Evolutionary conservation across 1,140 invertebrate species (phyloP).

Genomic region (Holotrichia oblita): DNA sequence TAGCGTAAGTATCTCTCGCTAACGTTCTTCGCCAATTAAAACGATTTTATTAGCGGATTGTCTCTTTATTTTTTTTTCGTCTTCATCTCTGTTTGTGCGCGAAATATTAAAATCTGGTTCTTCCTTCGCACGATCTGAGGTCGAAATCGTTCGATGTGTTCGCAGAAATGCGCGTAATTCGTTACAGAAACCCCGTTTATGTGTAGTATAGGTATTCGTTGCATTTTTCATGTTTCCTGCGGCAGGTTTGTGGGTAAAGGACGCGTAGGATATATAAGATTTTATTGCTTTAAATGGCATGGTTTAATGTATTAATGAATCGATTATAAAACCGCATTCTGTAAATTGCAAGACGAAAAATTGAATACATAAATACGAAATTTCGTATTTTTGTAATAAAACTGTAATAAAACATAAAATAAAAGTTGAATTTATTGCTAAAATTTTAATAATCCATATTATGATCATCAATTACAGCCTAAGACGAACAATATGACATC

Average conservation of each 20-base stretch:
- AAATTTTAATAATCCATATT: too few species aligned
- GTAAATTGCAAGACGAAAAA: too few species aligned
- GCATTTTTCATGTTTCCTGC: neutral
- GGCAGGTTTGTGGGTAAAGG: neutral
- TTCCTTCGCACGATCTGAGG: too few species aligned
- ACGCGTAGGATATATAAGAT: neutral
- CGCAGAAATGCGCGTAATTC: neutral
- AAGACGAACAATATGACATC: too few species aligned
- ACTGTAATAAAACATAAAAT: neutral
- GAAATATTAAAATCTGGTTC: neutral
- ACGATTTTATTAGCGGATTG: neutral
- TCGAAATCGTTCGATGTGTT: neutral
- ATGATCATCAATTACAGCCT: too few species aligned
- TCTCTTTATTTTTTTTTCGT: neutral
- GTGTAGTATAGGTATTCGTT: neutral
- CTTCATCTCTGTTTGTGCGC: neutral
- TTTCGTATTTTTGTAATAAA: neutral
- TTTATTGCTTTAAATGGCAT: neutral
- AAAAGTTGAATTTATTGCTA: too few species aligned
- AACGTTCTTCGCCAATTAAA: constrained; percentile 19
- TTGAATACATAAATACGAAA: too few species aligned
- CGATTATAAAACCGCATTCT: neutral
- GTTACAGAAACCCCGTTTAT: neutral
- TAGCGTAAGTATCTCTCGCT: neutral
- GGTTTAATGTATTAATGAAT: neutral